Percentiles rank a stretch among this genome's conserved stretches.
These are phyloP conservation scores for Aegotheles bennettii DNA, from an alignment of 2,113 vertebrate genomes.

Conservation along the genomic window DNA sequence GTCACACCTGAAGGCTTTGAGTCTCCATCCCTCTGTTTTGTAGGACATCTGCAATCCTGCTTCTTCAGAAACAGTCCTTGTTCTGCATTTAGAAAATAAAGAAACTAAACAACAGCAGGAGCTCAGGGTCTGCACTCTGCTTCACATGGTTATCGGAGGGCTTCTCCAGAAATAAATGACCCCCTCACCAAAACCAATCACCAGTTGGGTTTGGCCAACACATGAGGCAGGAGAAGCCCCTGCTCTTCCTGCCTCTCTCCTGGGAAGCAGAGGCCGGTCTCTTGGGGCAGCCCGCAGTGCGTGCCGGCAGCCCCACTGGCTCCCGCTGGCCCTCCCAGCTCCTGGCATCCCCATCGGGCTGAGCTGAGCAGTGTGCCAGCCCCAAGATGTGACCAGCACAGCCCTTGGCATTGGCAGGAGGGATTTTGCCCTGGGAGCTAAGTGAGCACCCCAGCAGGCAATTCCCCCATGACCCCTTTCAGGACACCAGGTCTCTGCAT, in stretches of 20 bases:
- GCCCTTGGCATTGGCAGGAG: not conserved
- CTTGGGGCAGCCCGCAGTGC: not conserved
- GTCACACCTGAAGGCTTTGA: not conserved
- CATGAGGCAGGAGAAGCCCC: not conserved
- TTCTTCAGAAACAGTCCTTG: not conserved
- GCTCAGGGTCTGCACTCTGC: not conserved
- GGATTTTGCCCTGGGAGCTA: not conserved
- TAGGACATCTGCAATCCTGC: not conserved
- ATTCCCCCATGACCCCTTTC: not conserved
- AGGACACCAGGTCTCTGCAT: not conserved
- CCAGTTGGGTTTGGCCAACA: not conserved
- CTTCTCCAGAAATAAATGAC: not conserved
- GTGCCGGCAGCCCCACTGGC: accelerated
- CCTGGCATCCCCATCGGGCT: not conserved
- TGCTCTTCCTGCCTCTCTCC: not conserved
- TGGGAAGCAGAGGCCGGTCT: not conserved
- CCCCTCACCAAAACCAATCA: not conserved
- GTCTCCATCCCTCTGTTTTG: not conserved
- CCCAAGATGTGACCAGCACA: not conserved
- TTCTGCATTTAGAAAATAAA: not conserved
- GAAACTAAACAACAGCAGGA: not conserved
- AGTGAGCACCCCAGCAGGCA: not conserved
- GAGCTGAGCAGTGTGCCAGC: not conserved
- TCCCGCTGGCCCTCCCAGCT: not conserved
- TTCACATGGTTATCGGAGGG: not conserved